A percentile compares a stretch with the other conserved stretches of the same genome.
Evolutionary conservation across 2,888 invertebrate species (phyloP).

Genomic region (Neoascia interrupta): DNA sequence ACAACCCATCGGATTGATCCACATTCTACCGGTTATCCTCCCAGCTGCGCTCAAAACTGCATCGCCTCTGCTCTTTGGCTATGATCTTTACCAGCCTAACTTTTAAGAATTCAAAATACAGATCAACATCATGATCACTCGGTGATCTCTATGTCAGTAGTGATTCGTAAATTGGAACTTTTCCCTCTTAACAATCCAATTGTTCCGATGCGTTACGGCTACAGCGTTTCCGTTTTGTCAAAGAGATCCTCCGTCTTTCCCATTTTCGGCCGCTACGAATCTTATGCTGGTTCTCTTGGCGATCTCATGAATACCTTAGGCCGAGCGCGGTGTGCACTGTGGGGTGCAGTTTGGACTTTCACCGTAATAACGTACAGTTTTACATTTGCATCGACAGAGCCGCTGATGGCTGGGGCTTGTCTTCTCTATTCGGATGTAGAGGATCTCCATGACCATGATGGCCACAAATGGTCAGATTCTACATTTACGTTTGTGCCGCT

Average conservation of each 20-base stretch:
- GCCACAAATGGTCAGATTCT: constrained; percentile 46
- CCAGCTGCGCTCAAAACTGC: too few species aligned
- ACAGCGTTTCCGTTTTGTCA: constrained; percentile 61
- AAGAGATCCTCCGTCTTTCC: constrained; percentile 26
- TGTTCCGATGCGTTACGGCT: constrained; percentile 50
- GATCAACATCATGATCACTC: constrained; percentile 55
- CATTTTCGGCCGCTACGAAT: background rate
- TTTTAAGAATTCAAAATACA: too few species aligned
- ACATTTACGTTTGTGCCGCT: constrained; percentile 26
- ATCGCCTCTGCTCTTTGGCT: too few species aligned
- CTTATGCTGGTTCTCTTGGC: constrained; percentile 3
- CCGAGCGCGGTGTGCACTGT: constrained; percentile 8
- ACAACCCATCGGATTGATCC: too few species aligned
- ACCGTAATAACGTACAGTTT: constrained; percentile 61
- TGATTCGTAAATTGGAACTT: constrained; percentile 63
- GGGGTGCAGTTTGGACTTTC: constrained; percentile 60
- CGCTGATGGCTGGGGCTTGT: background rate
- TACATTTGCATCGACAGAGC: constrained; percentile 41
- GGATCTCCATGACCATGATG: constrained; percentile 33
- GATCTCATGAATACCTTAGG: constrained; percentile 63
- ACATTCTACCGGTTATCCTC: too few species aligned
- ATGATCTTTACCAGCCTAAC: too few species aligned
- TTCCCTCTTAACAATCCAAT: constrained; percentile 44
- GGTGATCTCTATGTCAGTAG: constrained; percentile 61
- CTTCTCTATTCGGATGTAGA: constrained; percentile 22